Base-by-base conservation (phyloP, 2,888 invertebrate genomes). In the Hemithea aestivaria region DNA sequence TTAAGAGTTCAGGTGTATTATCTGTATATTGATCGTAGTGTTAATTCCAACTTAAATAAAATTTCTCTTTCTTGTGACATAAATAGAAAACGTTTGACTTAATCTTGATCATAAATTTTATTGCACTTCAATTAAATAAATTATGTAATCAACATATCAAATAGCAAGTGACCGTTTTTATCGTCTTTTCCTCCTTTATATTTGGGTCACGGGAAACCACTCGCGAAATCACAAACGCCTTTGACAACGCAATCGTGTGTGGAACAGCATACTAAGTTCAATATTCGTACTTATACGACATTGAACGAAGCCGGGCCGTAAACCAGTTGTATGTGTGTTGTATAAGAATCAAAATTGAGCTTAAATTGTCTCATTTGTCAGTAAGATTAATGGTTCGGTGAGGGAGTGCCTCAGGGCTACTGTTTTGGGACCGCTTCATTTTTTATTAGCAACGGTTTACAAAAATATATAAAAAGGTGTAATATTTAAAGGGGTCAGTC, bases 151-250 rank as follows among this genome's bases (percentile, higher is more conserved):
- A 32, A 24, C 16, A 32, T n/a, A 10, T 20, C n/a, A 33, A 35
- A 24, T 29, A 28, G 23, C 27, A 21, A 32, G 32, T 34, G 40
- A 39, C 39, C 5, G 16, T 44, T 27, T 53, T 45, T 27, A 40
- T 27, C 40, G 35, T 42, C 27, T 55, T 64, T 64, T 62, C 61
- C 66, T 62, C 41, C 51, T 58, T 45, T 40, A 43, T 34, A 62
- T 66, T 62, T 59, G 33, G 61, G 63, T 68, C 69, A 68, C 56
- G 67, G 65, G 56, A 54, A 58, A 34, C 40, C 45, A 58, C 58
- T 55, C 48, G 47, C 48, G 46, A 52, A 58, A 50, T 51, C 37
- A 36, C 42, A 53, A 56, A 42, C 41, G 44, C 36, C 33, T 55
- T 51, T 38, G 36, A 37, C 58, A 29, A 61, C 53, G 58, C 53